These are phyloP conservation scores for Stictocephala bisonia DNA, from an alignment of 2,888 invertebrate species.

Conservation along the genomic window DNA sequence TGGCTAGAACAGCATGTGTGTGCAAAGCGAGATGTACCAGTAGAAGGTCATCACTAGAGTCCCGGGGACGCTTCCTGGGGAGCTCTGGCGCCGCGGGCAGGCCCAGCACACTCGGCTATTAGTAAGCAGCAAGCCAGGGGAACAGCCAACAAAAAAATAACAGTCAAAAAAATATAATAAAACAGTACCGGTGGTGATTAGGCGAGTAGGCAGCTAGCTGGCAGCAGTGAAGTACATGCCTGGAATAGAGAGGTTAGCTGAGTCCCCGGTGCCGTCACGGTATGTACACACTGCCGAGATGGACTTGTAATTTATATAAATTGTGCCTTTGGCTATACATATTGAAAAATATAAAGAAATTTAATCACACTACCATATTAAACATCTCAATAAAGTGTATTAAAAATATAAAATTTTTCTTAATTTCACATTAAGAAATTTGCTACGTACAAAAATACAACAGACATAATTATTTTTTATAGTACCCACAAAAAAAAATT, in stretches of 20 bases:
- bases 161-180: slow-evolving; percentile 57
- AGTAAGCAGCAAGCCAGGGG: slow-evolving; percentile 58
- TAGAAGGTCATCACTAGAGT: slow-evolving; percentile 88
- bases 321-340: too few species aligned
- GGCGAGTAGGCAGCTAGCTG: slow-evolving; percentile 42
- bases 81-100: slow-evolving; percentile 56
- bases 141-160: slow-evolving; percentile 57
- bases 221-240: slow-evolving; percentile 46
- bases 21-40: slow-evolving; percentile 88
- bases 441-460: too few species aligned
- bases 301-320: too few species aligned
- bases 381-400: too few species aligned
- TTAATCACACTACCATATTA: too few species aligned
- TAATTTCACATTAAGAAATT: too few species aligned
- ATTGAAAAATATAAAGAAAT: too few species aligned
- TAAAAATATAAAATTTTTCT: too few species aligned
- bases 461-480: too few species aligned
- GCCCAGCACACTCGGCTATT: slow-evolving; percentile 52
- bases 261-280: slow-evolving; percentile 1
- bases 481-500: too few species aligned
- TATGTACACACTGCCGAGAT: too few species aligned
- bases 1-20: slow-evolving; percentile 65
- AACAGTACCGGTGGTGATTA: slow-evolving; percentile 35
- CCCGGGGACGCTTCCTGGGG: slow-evolving; percentile 90
- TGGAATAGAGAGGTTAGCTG: slow-evolving; percentile 47